Conservation (phyloP, 2,888 invertebrate genomes). For the Lymantria monacha region DNA sequence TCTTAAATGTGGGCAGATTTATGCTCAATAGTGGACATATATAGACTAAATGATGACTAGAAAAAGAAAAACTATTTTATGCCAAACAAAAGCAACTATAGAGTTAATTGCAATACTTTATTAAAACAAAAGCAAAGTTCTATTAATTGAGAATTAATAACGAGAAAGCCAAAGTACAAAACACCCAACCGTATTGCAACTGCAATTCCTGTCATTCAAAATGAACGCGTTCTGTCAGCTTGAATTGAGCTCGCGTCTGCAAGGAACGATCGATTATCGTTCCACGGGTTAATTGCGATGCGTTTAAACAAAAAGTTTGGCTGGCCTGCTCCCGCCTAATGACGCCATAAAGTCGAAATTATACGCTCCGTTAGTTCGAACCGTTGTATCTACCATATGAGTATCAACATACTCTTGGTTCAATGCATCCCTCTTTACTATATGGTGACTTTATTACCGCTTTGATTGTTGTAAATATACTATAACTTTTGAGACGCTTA, state of each 20-base stretch:
- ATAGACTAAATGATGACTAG: too few species aligned
- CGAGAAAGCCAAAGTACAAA: background rate
- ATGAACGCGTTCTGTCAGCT: conserved; percentile 26
- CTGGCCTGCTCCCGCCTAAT: conserved; percentile 65
- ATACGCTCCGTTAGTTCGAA: conserved; percentile 63
- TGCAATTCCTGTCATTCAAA: conserved; percentile 27
- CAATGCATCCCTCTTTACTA: conserved; percentile 36
- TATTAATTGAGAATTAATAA: background rate
- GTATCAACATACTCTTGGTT: conserved; percentile 24
- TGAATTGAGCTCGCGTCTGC: conserved; percentile 43
- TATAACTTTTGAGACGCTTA: too few species aligned
- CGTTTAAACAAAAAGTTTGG: conserved; percentile 61
- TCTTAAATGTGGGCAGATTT: too few species aligned
- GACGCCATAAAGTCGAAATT: conserved; percentile 72
- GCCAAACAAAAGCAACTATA: too few species aligned
- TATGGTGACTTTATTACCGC: background rate
- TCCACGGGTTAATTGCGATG: conserved; percentile 71
- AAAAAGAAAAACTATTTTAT: too few species aligned
- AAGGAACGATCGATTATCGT: conserved; percentile 69
- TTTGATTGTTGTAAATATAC: too few species aligned
- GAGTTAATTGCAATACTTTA: too few species aligned
- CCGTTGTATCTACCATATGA: conserved; percentile 49
- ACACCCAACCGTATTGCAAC: background rate
- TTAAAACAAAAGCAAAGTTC: too few species aligned
- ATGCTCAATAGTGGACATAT: too few species aligned